These are phyloP conservation scores for Rhingia campestris DNA, from an alignment of 2,888 invertebrate genomes.

Conservation along the genomic window DNA sequence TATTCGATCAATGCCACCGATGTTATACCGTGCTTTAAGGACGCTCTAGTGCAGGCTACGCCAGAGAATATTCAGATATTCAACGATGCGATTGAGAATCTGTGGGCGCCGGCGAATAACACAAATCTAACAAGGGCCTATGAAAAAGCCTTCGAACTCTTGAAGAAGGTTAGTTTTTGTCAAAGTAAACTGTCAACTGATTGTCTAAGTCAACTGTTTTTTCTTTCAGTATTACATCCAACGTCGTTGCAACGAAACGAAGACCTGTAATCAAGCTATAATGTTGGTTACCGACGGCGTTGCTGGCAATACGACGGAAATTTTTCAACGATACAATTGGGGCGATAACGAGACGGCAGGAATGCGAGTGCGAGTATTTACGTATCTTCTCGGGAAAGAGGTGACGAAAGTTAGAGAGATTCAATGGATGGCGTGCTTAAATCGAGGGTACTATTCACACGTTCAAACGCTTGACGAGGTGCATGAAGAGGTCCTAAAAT, in stretches of 20 bases:
- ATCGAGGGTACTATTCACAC: slow-evolving; percentile 97
- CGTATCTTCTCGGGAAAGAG: slow-evolving; percentile 97
- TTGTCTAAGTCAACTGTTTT: background rate
- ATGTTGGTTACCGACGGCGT: slow-evolving; percentile 98
- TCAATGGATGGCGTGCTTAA: slow-evolving; percentile 96
- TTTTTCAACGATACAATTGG: slow-evolving; percentile 92
- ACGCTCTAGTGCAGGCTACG: slow-evolving; percentile 93
- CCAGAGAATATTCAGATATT: slow-evolving; percentile 91
- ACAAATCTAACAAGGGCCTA: slow-evolving; percentile 94
- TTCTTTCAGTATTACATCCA: slow-evolving; percentile 83
- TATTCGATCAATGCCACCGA: slow-evolving; percentile 89
- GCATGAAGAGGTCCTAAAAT: slow-evolving; percentile 96
- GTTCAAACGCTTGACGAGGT: slow-evolving; percentile 98
- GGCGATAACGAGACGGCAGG: slow-evolving; percentile 86
- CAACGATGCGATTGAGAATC: slow-evolving; percentile 86
- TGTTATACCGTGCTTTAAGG: slow-evolving; percentile 92
- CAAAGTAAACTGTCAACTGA: background rate
- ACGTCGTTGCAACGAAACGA: slow-evolving; percentile 84
- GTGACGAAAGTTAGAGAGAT: slow-evolving; percentile 94
- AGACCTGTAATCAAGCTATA: slow-evolving; percentile 95
- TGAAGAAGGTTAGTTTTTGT: slow-evolving; percentile 85
- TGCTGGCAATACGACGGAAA: slow-evolving; percentile 92
- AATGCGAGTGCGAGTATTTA: slow-evolving; percentile 95
- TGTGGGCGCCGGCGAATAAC: slow-evolving; percentile 87
- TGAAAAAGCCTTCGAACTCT: slow-evolving; percentile 90